phyloP scores from a whole-genome alignment of 2,797 vertebrate species.

The Platalea minor region DNA sequence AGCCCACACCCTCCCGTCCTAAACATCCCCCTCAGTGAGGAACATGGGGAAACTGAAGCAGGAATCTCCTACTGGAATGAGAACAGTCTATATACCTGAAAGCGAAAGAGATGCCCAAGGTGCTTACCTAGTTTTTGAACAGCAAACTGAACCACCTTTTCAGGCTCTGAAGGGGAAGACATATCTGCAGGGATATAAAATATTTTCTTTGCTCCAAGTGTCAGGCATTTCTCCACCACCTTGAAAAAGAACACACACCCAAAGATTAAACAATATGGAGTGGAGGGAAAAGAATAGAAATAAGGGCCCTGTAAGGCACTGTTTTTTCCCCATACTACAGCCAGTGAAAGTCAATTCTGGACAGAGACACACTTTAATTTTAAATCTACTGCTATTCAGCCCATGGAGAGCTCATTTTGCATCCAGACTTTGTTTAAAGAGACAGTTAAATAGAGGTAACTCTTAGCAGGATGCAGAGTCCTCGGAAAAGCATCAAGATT shows the following conservation, averaged over 20 bases:
- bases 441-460: not conserved
- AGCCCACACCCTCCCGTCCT: not conserved
- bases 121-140: constrained; percentile 79
- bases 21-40: not conserved
- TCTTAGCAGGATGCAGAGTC: not conserved
- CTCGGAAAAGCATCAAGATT: not conserved
- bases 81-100: not conserved
- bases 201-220: constrained; percentile 81
- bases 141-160: constrained; percentile 81
- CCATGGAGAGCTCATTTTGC: not conserved
- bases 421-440: not conserved
- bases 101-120: not conserved
- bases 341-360: not conserved
- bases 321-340: not conserved
- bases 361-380: not conserved
- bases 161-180: constrained; percentile 76
- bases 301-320: not conserved
- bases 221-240: constrained; percentile 83
- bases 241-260: constrained; percentile 26
- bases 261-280: not conserved
- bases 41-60: not conserved
- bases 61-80: not conserved
- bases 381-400: not conserved
- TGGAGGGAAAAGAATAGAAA: fast-evolving
- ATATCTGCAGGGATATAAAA: constrained; percentile 84